Conservation (phyloP, 2,113 vertebrate genomes). For the Barbus barbus region DNA sequence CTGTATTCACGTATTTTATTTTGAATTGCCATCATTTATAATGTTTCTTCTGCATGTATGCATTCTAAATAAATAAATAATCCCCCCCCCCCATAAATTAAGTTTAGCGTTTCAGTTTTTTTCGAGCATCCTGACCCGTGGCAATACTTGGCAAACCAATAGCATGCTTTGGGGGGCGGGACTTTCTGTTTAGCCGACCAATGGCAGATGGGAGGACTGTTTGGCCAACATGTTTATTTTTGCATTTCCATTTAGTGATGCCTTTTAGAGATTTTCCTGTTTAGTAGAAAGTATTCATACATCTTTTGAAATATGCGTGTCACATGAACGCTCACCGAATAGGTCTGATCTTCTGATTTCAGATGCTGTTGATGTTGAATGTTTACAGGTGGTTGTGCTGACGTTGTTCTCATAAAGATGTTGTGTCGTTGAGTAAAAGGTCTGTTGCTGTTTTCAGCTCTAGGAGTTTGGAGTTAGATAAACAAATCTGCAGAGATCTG, state of each 20-base stretch:
- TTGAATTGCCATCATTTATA: background rate
- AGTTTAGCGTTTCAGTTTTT: background rate
- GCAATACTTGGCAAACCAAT: background rate
- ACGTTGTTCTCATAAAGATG: background rate
- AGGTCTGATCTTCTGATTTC: background rate
- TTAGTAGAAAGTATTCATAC: background rate
- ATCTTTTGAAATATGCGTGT: background rate
- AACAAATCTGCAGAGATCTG: slow-evolving; percentile 24
- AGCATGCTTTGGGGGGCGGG: background rate
- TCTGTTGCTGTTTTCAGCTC: background rate
- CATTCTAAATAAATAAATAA: too few relatives aligned
- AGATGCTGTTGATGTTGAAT: background rate
- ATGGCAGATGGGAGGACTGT: background rate
- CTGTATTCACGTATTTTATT: too few relatives aligned
- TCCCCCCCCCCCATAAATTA: too few relatives aligned
- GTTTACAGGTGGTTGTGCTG: background rate
- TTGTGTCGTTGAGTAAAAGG: background rate
- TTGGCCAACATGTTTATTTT: background rate
- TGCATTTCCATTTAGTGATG: background rate
- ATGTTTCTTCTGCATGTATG: too few relatives aligned
- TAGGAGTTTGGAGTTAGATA: slow-evolving; percentile 6
- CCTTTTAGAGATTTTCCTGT: background rate
- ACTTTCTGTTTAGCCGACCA: background rate
- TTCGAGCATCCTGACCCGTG: background rate
- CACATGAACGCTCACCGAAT: background rate